Evolutionary conservation across 2,797 vertebrate species (phyloP).

Genomic region (Lacerta bilineata): DNA sequence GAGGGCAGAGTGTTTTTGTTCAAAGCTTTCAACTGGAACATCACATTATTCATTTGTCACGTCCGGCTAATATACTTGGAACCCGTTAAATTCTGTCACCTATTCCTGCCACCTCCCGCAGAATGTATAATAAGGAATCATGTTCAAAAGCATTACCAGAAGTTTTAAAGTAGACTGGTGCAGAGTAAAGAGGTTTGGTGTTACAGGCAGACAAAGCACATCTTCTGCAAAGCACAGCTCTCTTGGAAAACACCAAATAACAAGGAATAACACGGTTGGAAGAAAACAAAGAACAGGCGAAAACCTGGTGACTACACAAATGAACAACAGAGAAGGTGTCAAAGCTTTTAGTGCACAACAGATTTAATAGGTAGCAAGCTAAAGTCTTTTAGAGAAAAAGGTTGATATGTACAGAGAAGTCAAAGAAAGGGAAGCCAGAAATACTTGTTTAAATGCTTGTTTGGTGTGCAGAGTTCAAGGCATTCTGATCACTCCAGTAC

Average conservation of each 20-base stretch:
- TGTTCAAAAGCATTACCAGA: slow-evolving; percentile 5
- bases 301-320: not conserved
- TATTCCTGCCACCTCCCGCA: slow-evolving; percentile 9
- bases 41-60: slow-evolving; percentile 29
- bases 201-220: not conserved
- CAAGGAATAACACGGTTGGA: not conserved
- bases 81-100: not conserved
- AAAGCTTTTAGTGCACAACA: not conserved
- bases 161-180: not conserved
- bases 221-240: not conserved
- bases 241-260: not conserved
- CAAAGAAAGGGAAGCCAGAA: slow-evolving; percentile 18
- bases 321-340: not conserved
- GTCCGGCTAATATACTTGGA: slow-evolving; percentile 37
- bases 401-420: not conserved
- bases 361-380: not conserved
- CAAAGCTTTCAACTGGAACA: slow-evolving; percentile 33
- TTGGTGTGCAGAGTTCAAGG: not conserved
- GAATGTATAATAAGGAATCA: slow-evolving; percentile 33
- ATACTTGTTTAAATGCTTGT: not conserved
- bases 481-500: not conserved
- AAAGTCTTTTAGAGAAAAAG: not conserved
- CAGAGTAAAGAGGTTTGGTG: not conserved
- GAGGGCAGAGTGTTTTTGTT: slow-evolving; percentile 28
- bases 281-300: slow-evolving; percentile 16